A percentile compares a stretch with the other conserved stretches of the same genome.
phyloP scores from a whole-genome alignment of 1,140 invertebrate genomes.

The Heliothis virescens region DNA sequence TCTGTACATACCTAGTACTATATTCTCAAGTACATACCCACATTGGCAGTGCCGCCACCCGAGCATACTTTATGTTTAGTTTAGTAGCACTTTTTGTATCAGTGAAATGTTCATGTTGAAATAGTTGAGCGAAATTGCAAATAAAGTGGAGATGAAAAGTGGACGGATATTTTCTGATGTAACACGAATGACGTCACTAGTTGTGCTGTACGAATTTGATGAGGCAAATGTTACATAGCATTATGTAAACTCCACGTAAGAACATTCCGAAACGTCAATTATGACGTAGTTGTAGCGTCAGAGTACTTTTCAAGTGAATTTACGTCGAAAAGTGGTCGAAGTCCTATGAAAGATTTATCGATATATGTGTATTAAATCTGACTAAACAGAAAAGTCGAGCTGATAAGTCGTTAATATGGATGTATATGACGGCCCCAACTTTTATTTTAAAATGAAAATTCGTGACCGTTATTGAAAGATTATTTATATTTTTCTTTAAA shows the following conservation, averaged over 20 bases:
- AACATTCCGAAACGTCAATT: not conserved
- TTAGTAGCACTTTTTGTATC: constrained; percentile 47
- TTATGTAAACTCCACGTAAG: not conserved
- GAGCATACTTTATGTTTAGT: constrained; percentile 62
- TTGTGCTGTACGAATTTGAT: not conserved
- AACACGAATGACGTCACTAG: not conserved
- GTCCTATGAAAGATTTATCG: constrained; percentile 21
- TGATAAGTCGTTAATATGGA: not conserved
- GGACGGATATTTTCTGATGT: constrained; percentile 11
- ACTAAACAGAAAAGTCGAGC: constrained; percentile 4
- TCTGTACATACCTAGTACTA: constrained; percentile 37
- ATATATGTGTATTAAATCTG: not conserved
- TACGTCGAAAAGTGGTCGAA: not conserved
- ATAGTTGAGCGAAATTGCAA: constrained; percentile 25
- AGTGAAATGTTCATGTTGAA: constrained; percentile 48
- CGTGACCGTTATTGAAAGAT: not conserved
- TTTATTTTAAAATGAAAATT: constrained; percentile 6
- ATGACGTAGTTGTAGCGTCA: not conserved
- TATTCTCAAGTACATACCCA: constrained; percentile 10
- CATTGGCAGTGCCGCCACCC: constrained; percentile 37
- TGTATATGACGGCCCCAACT: not conserved
- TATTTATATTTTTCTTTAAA: not conserved
- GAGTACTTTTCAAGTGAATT: not conserved
- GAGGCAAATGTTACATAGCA: not conserved
- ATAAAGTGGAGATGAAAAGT: constrained; percentile 33